Evolutionary conservation across 1,140 invertebrate species (phyloP).

Genomic region (Diorhabda sublineata): DNA sequence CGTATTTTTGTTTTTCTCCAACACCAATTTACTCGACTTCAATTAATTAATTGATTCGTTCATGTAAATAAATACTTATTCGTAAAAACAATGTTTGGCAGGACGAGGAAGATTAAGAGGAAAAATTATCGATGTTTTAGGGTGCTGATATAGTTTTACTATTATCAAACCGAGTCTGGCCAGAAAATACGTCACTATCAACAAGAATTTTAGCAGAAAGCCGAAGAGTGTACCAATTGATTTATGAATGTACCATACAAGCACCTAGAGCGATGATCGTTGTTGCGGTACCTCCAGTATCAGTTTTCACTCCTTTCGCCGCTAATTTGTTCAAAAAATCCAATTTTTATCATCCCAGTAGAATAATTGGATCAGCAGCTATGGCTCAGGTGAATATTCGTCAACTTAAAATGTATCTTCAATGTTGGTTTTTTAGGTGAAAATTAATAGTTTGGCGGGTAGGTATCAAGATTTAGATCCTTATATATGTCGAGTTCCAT

Average conservation of each 20-base stretch:
- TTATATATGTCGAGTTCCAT: slow-evolving; percentile 33
- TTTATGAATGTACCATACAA: slow-evolving; percentile 34
- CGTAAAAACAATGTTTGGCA: background rate
- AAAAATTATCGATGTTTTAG: slow-evolving; percentile 26
- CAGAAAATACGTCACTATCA: slow-evolving; percentile 23
- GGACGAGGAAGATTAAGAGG: background rate
- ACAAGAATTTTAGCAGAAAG: slow-evolving; percentile 35
- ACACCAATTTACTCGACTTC: background rate
- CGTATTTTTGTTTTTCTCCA: background rate
- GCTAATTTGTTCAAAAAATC: slow-evolving; percentile 38
- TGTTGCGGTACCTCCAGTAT: slow-evolving; percentile 37
- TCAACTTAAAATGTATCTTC: too few species aligned
- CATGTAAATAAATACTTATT: background rate
- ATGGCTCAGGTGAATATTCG: slow-evolving; percentile 27
- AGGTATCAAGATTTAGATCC: slow-evolving; percentile 38
- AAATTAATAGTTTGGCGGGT: slow-evolving; percentile 36
- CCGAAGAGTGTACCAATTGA: slow-evolving; percentile 32
- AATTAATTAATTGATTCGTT: background rate
- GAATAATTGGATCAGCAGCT: slow-evolving; percentile 39
- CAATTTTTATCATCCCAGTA: slow-evolving; percentile 44
- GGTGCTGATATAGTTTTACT: slow-evolving; percentile 40
- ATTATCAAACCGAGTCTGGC: slow-evolving; percentile 25
- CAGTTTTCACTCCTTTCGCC: slow-evolving; percentile 35
- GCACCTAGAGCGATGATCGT: slow-evolving; percentile 39
- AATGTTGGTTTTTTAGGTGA: slow-evolving; percentile 25